Percentiles rank a stretch among this genome's conserved stretches.
Conservation (phyloP, 1,140 invertebrate genomes). For the Dolichoris vasculosae region DNA sequence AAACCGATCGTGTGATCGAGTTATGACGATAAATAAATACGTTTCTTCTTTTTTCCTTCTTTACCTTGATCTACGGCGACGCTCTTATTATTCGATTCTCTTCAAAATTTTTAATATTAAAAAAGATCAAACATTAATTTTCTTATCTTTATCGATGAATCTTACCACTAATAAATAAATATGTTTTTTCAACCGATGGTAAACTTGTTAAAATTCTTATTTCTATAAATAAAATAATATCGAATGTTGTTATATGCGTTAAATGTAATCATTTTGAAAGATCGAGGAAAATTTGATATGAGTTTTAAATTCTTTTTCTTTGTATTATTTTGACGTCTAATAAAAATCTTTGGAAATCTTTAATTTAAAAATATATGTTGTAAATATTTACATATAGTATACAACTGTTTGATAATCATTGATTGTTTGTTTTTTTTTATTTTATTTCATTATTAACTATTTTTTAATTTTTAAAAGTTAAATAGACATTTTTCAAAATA, state of each 20-base stretch:
- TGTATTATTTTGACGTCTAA: neutral
- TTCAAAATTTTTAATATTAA: neutral
- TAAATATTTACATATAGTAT: neutral
- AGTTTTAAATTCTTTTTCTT: neutral
- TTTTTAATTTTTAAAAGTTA: neutral
- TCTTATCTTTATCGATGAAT: neutral
- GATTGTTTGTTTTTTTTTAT: neutral
- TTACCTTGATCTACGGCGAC: neutral
- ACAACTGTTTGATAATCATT: neutral
- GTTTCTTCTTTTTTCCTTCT: conserved; percentile 26
- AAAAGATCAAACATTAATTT: conserved; percentile 25
- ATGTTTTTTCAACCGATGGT: neutral
- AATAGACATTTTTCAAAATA: neutral
- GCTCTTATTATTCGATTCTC: conserved; percentile 26
- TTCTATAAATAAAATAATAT: neutral
- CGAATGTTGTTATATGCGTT: neutral
- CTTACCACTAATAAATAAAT: neutral
- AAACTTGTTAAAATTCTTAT: neutral
- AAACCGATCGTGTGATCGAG: conserved; percentile 40
- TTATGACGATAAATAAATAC: conserved; percentile 46
- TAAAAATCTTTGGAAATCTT: neutral
- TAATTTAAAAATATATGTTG: neutral
- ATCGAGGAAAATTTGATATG: neutral
- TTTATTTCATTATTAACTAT: neutral
- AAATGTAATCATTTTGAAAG: neutral